Conservation (phyloP, 2,888 invertebrate genomes). For the Incurvaria masculella region DNA sequence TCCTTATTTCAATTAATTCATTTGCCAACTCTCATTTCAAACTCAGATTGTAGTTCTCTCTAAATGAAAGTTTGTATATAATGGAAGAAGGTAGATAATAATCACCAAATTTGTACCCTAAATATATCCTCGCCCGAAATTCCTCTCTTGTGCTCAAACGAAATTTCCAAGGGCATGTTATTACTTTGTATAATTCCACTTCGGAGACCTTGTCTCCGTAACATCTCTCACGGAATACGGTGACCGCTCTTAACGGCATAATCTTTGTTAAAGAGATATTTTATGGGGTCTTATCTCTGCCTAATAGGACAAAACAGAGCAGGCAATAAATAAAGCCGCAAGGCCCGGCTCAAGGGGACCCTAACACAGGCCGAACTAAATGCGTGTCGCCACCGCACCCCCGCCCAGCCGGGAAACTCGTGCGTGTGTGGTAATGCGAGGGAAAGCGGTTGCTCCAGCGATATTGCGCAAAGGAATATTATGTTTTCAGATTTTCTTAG, state of each 20-base stretch:
- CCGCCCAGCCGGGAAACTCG: no score
- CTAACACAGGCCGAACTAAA: neutral
- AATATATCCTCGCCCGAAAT: no score
- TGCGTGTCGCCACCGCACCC: neutral
- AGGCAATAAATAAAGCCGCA: constrained; percentile 45
- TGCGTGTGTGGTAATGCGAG: no score
- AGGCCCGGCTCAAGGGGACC: neutral
- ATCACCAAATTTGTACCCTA: constrained; percentile 13
- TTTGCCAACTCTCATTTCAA: constrained; percentile 1
- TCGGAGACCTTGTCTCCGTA: constrained; percentile 44
- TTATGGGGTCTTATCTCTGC: constrained; percentile 42
- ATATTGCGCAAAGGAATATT: no score
- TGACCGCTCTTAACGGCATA: constrained; percentile 39
- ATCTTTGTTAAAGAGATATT: constrained; percentile 38
- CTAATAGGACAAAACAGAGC: constrained; percentile 34
- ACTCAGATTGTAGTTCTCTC: constrained; percentile 2
- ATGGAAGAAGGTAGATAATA: constrained; percentile 6
- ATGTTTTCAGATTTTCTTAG: no score
- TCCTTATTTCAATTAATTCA: no score
- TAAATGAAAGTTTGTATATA: neutral
- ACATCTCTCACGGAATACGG: constrained; percentile 39
- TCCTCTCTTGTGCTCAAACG: no score
- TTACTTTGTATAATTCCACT: no score
- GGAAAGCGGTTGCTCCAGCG: no score
- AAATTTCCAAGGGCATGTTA: no score